phyloP scores from a whole-genome alignment of 1,140 invertebrate genomes.

The Eupeodes corollae region DNA sequence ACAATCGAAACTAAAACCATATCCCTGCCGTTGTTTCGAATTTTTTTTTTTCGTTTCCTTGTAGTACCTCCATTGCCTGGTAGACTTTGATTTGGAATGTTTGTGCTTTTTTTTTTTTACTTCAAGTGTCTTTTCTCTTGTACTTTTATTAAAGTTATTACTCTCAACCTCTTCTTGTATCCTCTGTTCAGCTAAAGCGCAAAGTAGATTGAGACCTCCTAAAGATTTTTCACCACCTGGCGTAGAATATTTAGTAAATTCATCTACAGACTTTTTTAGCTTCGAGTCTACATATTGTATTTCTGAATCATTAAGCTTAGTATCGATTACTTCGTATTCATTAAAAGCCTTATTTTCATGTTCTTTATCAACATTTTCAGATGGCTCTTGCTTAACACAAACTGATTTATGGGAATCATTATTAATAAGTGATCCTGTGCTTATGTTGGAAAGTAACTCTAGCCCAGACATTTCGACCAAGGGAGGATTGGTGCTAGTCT shows the following conservation, averaged over 20 bases:
- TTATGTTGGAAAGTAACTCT: constrained; percentile 63
- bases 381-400: constrained; percentile 32
- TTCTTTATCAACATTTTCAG: constrained; percentile 15
- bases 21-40: constrained; percentile 11
- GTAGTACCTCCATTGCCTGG: constrained; percentile 18
- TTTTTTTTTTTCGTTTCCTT: constrained; percentile 34
- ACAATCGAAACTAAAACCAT: constrained; percentile 28
- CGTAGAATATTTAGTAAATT: no score
- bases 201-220: constrained; percentile 66
- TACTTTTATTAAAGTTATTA: constrained; percentile 14
- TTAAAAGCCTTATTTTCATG: not conserved
- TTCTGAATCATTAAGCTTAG: no score
- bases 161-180: constrained; percentile 59
- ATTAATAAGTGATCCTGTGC: constrained; percentile 60
- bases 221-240: constrained; percentile 37
- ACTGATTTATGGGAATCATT: constrained; percentile 6
- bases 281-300: no score
- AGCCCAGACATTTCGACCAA: constrained; percentile 62
- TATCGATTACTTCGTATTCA: no score
- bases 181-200: constrained; percentile 73
- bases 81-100: constrained; percentile 31
- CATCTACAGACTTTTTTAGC: no score
- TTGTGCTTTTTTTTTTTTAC: constrained; percentile 34
- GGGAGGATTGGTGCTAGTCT: not conserved
- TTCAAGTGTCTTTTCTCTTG: no score